Percentiles rank a stretch among this genome's conserved stretches.
Evolutionary conservation across 2,888 invertebrate species (phyloP).

Genomic region (Lycaena phlaeas): DNA sequence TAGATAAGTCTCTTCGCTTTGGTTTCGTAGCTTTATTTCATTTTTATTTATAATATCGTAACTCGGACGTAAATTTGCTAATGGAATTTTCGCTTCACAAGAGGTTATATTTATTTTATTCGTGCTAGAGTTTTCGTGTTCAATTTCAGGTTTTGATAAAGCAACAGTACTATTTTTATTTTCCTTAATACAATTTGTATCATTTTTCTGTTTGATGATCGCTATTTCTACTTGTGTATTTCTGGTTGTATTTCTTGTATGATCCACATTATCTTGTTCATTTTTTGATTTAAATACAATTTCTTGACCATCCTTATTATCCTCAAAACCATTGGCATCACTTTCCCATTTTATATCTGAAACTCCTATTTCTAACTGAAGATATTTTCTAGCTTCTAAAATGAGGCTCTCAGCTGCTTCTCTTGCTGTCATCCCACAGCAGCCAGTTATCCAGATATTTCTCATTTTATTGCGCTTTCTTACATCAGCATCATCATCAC

Average conservation of each 20-base stretch:
- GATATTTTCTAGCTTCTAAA: constrained; percentile 81
- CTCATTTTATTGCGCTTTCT: constrained; percentile 78
- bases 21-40: too few species aligned
- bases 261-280: too few species aligned
- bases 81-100: neutral
- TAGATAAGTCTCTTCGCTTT: too few species aligned
- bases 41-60: too few species aligned
- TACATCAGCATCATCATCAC: constrained; percentile 77
- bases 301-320: neutral
- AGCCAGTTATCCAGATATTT: constrained; percentile 85
- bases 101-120: neutral
- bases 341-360: constrained; percentile 78
- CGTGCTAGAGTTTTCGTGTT: neutral
- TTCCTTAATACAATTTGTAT: neutral
- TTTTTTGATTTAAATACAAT: neutral
- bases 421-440: constrained; percentile 82
- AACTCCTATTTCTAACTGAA: constrained; percentile 82
- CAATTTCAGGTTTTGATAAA: neutral
- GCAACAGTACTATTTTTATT: neutral
- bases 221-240: too few species aligned
- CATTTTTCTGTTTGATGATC: neutral
- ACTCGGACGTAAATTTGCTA: too few species aligned
- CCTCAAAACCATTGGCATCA: constrained; percentile 19
- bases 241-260: too few species aligned
- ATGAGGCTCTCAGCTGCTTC: constrained; percentile 88